Conservation (phyloP, 2,797 vertebrate genomes). For the Sarcoramphus papa region DNA sequence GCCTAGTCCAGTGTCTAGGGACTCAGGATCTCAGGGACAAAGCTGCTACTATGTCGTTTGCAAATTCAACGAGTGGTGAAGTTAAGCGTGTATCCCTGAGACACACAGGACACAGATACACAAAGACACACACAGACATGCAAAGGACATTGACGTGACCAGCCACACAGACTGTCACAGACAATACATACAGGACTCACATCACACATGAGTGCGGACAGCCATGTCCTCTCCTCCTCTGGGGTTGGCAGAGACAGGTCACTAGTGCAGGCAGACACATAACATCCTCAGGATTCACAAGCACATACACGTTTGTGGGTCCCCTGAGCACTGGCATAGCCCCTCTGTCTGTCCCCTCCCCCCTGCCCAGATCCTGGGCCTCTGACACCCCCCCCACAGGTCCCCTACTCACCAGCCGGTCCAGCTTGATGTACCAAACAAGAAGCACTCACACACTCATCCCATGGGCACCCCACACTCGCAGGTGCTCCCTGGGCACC, state of each 20-base stretch:
- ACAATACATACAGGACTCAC: background rate
- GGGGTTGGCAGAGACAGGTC: background rate
- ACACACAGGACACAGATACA: background rate
- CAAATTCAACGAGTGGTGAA: background rate
- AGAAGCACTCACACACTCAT: background rate
- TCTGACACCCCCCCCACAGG: background rate
- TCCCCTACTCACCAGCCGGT: background rate
- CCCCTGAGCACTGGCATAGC: too few relatives aligned
- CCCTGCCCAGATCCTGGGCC: background rate
- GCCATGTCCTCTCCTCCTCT: background rate
- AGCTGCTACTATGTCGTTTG: background rate
- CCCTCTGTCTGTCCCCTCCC: background rate
- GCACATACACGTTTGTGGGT: background rate
- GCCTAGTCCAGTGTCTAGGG: background rate
- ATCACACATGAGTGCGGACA: background rate
- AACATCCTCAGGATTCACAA: background rate
- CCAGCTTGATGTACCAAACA: background rate
- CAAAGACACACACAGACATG: background rate
- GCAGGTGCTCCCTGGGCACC: background rate
- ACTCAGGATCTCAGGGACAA: background rate
- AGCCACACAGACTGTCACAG: background rate
- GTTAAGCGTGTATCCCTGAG: background rate
- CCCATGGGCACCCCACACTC: background rate
- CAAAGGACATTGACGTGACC: background rate
- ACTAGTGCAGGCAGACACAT: background rate